Conservation (phyloP, 2,797 vertebrate species). For the Bradypodion pumilum region DNA sequence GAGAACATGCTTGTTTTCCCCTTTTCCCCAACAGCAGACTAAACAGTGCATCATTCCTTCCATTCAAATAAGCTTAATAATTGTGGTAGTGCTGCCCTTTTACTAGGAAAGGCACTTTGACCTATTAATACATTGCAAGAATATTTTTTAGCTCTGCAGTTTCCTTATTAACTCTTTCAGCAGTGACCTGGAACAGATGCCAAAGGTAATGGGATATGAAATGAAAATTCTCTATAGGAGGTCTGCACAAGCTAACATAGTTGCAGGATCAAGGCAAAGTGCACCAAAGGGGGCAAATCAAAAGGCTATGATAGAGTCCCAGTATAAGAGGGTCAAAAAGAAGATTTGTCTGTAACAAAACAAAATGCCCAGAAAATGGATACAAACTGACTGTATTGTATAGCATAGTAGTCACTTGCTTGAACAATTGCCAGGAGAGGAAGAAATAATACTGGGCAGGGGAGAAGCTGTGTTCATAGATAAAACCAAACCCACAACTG, state of each 20-base stretch:
- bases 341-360: background rate
- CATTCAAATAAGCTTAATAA: constrained; percentile 26
- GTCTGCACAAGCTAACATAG: background rate
- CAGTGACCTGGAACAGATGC: background rate
- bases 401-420: background rate
- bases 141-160: background rate
- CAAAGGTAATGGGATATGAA: background rate
- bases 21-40: constrained; percentile 22
- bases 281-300: background rate
- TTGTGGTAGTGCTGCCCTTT: background rate
- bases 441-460: background rate
- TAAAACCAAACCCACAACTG: no score
- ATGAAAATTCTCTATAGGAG: background rate
- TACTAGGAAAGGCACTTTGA: constrained; percentile 38
- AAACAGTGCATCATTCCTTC: constrained; percentile 15
- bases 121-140: background rate
- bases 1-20: background rate
- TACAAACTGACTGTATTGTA: background rate
- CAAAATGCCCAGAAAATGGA: background rate
- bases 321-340: background rate
- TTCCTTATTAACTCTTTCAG: constrained; percentile 11
- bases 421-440: background rate
- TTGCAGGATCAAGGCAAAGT: background rate
- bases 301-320: background rate
- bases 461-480: no score